Base-by-base conservation (phyloP, 2,797 vertebrate species). In the Gymnothorax reevesii region DNA sequence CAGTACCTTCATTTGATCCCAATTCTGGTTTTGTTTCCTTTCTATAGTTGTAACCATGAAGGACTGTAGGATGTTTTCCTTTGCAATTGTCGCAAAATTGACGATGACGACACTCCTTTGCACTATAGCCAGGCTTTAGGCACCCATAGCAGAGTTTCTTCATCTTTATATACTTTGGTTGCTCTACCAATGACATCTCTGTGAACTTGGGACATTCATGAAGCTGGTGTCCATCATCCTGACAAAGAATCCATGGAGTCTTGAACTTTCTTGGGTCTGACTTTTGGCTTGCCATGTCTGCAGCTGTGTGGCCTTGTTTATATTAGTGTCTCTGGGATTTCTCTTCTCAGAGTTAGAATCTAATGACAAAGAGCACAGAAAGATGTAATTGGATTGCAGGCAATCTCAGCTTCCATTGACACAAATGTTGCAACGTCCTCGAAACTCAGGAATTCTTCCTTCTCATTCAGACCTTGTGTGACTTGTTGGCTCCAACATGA, bases 381-480 rank as follows among this genome's bases (percentile, higher is more conserved):
- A 1, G 86, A 88, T 7, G 82, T 87, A 9, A 88, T 57, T n/a
- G 85, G 79, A 25, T 88, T 88, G 15, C 85, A 87, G 54, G 85
- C 83, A 20, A 64, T 87, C 25, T 86, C 84, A 52, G 87, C 87
- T 60, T 87, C 84, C 3, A 82, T n/a, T 3, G 57, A 66, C 83
- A 88, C 71, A 77, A 90, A 88, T 27, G 55, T 33, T 27, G 85
- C 82, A 85, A 88, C 87, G 2, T 86, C 89, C 33, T 87, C 49
- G 9, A 90, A 88, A 17, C 7, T 85, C 1, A 79, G 89, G 22
- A 88, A 88, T 20, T 88, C 86, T 42, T 85, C 22, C 1, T 25
- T 60, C 6, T 88, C 27, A 5, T 0, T 83, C 0, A 87, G 8
- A n/a, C 9, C 20, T 69, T 54, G 27, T 0, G 87, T 89, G 3